These are phyloP conservation scores for Vulpes lagopus DNA, from an alignment of 2,113 vertebrate genomes.

Conservation along the genomic window DNA sequence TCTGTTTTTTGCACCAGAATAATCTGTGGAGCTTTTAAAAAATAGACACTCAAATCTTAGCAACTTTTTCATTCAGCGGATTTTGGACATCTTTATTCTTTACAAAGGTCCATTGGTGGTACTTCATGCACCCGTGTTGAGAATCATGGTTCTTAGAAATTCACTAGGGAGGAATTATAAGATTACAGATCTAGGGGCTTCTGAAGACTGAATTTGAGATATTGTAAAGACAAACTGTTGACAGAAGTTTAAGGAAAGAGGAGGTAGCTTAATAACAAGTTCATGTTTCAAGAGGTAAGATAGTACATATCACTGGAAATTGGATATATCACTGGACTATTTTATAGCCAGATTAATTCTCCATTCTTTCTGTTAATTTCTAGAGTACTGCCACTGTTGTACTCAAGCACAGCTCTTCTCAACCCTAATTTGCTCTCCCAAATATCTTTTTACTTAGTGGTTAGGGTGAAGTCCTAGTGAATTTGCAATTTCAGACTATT, in stretches of 20 bases:
- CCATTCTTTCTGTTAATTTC: conserved; percentile 46
- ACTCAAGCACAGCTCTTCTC: conserved; percentile 22
- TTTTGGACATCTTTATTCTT: conserved; percentile 55
- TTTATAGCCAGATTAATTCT: conserved; percentile 56
- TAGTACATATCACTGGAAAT: conserved; percentile 32
- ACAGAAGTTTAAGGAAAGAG: conserved; percentile 28
- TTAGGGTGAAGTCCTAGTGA: neutral
- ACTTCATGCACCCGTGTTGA: conserved; percentile 26
- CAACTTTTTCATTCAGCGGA: conserved; percentile 1
- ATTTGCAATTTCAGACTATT: neutral
- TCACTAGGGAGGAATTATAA: conserved; percentile 3
- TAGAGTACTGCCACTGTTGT: neutral
- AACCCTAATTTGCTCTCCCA: conserved; percentile 9
- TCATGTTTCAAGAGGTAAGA: conserved; percentile 41
- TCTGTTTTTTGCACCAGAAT: neutral
- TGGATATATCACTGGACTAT: neutral
- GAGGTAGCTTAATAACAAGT: conserved; percentile 49
- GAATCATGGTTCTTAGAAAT: conserved; percentile 46
- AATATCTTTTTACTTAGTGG: neutral
- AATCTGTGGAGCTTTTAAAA: neutral
- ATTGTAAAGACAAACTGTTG: conserved; percentile 25
- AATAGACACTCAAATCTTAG: conserved; percentile 25
- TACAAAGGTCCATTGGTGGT: neutral
- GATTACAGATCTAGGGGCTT: neutral
- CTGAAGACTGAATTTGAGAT: conserved; percentile 61